phyloP scores from a whole-genome alignment of 35 echinoderm and acorn worm genomes.

The Anneissia japonica region DNA sequence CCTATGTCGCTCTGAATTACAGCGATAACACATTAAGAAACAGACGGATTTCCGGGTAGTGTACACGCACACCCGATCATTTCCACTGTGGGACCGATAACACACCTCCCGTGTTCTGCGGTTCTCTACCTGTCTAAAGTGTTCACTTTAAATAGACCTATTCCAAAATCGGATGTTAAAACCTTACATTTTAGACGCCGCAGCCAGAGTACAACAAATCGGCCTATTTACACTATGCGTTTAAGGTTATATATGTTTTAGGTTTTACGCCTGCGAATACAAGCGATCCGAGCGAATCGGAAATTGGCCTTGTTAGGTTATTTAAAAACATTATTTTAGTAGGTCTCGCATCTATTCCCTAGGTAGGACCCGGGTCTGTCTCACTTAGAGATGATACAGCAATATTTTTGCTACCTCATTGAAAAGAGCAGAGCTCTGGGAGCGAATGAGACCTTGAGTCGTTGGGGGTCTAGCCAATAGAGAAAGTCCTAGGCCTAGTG shows the following conservation, averaged over 20 bases:
- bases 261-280: neutral
- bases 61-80: neutral
- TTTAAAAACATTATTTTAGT: slow-evolving; percentile 1
- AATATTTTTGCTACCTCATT: neutral
- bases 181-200: neutral
- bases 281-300: neutral
- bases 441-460: neutral
- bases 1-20: neutral
- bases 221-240: neutral
- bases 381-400: neutral
- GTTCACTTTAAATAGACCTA: too few species aligned
- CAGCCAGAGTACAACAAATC: neutral
- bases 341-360: neutral
- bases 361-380: neutral
- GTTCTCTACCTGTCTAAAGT: too few species aligned
- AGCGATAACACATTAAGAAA: neutral
- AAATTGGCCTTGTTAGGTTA: neutral
- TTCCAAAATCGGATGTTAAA: neutral
- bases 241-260: neutral
- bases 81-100: neutral
- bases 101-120: neutral
- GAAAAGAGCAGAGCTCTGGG: neutral
- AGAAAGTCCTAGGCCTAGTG: neutral
- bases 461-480: neutral
- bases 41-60: slow-evolving; percentile 1